Conservation (phyloP, 2,888 invertebrate genomes). For the Athetis lepigone region DNA sequence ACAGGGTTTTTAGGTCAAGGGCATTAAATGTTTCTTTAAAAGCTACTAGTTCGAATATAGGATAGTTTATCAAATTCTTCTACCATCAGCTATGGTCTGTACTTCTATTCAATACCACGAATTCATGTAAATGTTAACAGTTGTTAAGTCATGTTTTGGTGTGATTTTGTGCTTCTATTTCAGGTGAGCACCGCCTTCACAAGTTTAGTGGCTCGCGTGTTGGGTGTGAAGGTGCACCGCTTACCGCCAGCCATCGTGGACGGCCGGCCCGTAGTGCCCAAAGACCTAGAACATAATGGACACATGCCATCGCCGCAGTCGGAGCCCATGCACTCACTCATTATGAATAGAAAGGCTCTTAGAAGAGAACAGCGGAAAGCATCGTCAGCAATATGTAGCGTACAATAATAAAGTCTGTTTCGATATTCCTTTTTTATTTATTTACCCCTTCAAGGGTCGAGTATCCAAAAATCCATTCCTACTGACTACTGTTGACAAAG, state of each 20-base stretch:
- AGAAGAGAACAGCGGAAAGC: constrained; percentile 80
- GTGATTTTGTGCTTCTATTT: constrained; percentile 66
- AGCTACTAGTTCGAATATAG: too few species aligned
- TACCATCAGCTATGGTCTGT: too few species aligned
- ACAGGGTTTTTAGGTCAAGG: too few species aligned
- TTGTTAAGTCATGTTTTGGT: too few species aligned
- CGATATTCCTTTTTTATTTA: constrained; percentile 54
- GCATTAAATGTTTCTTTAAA: too few species aligned
- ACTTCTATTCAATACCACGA: too few species aligned
- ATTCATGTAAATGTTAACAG: too few species aligned
- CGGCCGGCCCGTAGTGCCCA: constrained; percentile 64
- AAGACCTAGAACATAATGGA: constrained; percentile 56
- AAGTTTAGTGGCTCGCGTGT: constrained; percentile 89
- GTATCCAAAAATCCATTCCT: too few species aligned
- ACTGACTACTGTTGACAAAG: too few species aligned
- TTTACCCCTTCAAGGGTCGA: too few species aligned
- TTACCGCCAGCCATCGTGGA: constrained; percentile 63
- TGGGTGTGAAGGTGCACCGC: constrained; percentile 74
- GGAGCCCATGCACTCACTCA: constrained; percentile 76
- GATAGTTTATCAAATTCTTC: too few species aligned
- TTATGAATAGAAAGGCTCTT: constrained; percentile 85
- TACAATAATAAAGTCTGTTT: constrained; percentile 80
- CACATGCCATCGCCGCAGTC: constrained; percentile 55
- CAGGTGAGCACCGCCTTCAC: constrained; percentile 92
- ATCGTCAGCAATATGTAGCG: constrained; percentile 88